These are phyloP conservation scores for Serrognathus titanus DNA, from an alignment of 2,888 invertebrate species.

Conservation along the genomic window DNA sequence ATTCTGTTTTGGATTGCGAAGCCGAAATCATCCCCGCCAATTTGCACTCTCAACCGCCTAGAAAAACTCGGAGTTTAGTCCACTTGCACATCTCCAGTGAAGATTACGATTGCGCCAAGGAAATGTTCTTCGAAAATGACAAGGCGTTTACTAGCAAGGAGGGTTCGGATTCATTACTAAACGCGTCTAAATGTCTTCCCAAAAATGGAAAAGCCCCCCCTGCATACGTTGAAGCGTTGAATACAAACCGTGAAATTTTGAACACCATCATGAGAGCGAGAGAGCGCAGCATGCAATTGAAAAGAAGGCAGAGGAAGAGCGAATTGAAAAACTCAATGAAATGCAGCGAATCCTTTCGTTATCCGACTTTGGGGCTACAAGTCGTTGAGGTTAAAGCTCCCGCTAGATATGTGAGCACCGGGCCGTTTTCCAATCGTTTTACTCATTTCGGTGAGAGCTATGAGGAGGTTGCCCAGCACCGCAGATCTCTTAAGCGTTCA, in stretches of 20 bases:
- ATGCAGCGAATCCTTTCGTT: slow-evolving; percentile 29
- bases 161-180: slow-evolving; percentile 68
- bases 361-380: slow-evolving; percentile 19
- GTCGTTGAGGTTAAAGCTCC: slow-evolving; percentile 1
- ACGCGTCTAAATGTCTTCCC: slow-evolving; percentile 54
- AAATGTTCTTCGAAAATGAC: slow-evolving; percentile 56
- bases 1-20: slow-evolving; percentile 51
- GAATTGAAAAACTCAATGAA: slow-evolving; percentile 7
- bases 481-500: slow-evolving; percentile 4
- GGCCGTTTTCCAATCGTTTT: background rate
- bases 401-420: background rate
- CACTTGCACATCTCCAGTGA: slow-evolving; percentile 64
- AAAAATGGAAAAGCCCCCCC: slow-evolving; percentile 12
- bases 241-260: slow-evolving; percentile 55
- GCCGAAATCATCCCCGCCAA: slow-evolving; percentile 73
- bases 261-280: slow-evolving; percentile 57
- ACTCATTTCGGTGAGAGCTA: background rate
- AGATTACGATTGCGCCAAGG: slow-evolving; percentile 54
- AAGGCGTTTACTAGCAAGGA: slow-evolving; percentile 62
- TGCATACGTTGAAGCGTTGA: background rate
- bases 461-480: background rate
- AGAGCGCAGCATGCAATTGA: slow-evolving; percentile 43
- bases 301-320: slow-evolving; percentile 34
- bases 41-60: slow-evolving; percentile 76
- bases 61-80: slow-evolving; percentile 68